Conservation (phyloP, 2,797 vertebrate genomes). For the Pelodytes ibericus region DNA sequence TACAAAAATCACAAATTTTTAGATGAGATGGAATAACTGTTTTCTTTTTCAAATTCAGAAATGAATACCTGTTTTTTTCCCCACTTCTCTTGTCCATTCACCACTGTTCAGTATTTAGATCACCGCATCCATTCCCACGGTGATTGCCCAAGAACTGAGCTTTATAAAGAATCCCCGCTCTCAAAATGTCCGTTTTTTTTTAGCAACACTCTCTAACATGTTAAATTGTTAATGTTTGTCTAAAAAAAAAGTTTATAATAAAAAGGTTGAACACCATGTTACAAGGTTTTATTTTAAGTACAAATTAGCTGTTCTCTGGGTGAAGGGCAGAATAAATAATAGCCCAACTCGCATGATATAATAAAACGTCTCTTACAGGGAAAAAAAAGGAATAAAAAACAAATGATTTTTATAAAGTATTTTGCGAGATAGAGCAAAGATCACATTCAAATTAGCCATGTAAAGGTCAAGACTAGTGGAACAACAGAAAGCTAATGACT, state of each 20-base stretch:
- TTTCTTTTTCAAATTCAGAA: too few relatives aligned
- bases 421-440: neutral
- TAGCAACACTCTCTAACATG: too few relatives aligned
- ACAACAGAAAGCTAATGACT: conserved; percentile 22
- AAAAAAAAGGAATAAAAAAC: neutral
- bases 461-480: conserved; percentile 13
- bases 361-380: neutral
- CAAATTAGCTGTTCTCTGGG: neutral
- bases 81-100: too few relatives aligned
- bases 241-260: neutral
- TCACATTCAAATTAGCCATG: conserved; percentile 30
- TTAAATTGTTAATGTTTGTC: too few relatives aligned
- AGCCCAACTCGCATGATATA: neutral
- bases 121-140: too few relatives aligned
- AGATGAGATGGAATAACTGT: too few relatives aligned
- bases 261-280: neutral
- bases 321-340: conserved; percentile 2
- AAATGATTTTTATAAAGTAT: conserved; percentile 1
- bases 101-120: too few relatives aligned
- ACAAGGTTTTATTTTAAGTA: neutral
- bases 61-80: too few relatives aligned
- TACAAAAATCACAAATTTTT: too few relatives aligned
- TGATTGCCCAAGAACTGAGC: too few relatives aligned
- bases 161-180: too few relatives aligned
- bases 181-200: too few relatives aligned